Conservation (phyloP, 2,888 invertebrate genomes). For the Monoplex corrugatus region DNA sequence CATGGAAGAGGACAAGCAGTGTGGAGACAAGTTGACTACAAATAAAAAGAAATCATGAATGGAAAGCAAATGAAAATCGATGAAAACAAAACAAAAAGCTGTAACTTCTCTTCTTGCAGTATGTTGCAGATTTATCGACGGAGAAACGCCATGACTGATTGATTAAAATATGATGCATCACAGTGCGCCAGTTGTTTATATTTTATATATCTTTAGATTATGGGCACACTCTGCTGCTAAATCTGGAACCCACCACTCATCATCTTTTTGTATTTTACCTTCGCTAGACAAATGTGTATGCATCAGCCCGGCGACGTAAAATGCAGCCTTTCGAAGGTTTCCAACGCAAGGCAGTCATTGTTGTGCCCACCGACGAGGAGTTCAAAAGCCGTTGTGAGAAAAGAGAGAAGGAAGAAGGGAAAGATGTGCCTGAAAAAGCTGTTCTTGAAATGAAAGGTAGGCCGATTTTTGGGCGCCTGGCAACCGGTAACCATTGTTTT, state of each 20-base stretch:
- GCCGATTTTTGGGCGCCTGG: conserved; percentile 56
- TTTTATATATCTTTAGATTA: conserved; percentile 20
- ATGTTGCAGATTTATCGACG: conserved; percentile 58
- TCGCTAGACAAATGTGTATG: conserved; percentile 96
- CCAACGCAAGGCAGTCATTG: conserved; percentile 95
- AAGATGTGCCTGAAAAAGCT: conserved; percentile 95
- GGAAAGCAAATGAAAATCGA: conserved; percentile 6
- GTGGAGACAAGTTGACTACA: conserved; percentile 24
- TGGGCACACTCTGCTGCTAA: conserved; percentile 47
- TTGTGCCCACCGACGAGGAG: conserved; percentile 95
- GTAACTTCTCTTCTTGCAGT: conserved; percentile 59
- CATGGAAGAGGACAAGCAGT: conserved; percentile 16
- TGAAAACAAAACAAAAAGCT: conserved; percentile 12
- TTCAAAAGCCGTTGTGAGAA: conserved; percentile 90
- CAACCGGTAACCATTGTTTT: conserved; percentile 47
- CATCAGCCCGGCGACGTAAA: conserved; percentile 98
- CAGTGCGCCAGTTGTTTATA: conserved; percentile 28
- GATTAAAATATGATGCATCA: conserved; percentile 26
- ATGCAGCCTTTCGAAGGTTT: conserved; percentile 97
- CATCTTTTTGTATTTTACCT: conserved; percentile 71
- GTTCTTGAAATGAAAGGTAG: conserved; percentile 99
- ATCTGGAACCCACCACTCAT: conserved; percentile 43
- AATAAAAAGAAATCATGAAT: conserved; percentile 8
- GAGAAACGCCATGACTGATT: conserved; percentile 40
- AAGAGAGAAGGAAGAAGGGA: conserved; percentile 93